Evolutionary conservation across 1,140 invertebrate species (phyloP), one percentile per base, ranked within the genome.

Genomic region (Brachionus manjavacas): DNA sequence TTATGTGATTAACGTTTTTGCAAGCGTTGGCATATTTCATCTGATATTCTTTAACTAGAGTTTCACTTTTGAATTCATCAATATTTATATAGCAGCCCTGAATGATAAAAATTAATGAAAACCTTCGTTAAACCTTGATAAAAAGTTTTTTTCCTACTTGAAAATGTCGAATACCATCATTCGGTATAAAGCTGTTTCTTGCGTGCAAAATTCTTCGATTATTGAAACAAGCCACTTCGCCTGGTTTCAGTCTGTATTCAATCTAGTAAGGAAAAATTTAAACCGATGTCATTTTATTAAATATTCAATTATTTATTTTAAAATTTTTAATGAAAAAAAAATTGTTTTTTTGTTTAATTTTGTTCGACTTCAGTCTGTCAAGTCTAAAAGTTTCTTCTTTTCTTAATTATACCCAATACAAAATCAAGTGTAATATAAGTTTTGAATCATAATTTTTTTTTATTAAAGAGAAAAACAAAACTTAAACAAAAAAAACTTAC

Each of bases 21-120:
- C 43, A 16, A 23, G 20, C 35, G 41, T 80, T 64, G n/a, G 49
- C 20, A 64, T 68, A 23, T 41, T 81, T 81, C 20, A 64, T 41
- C 31, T 81, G 16, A 64, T 16, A 68, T 64, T 68, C 52, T 68
- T 64, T 60, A 14, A 46, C 79, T 23, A 81, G 20, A 20, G 87
- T 28, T 46, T 85, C 85, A 74, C 86, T 88, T 83, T 88, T 88
- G 85, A 87, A 89, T 46, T 88, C 86, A 85, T 89, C 88, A 66
- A 88, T 88, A 74, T 88, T 87, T 9, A 88, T 79, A 85, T 89
- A 89, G 80, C 87, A 87, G 9, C 88, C 88, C 87, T 88, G 84
- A 81, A 87, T 74, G 43, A 74, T 35, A 41, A 41, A 31, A 68
- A 31, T 39, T 20, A 60, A 60, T 60, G 52, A 60, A 68, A 14